A percentile compares a stretch with the other conserved stretches of the same genome.
These are phyloP conservation scores for Elmis aenea DNA, from an alignment of 2,888 invertebrate species.

Conservation along the genomic window DNA sequence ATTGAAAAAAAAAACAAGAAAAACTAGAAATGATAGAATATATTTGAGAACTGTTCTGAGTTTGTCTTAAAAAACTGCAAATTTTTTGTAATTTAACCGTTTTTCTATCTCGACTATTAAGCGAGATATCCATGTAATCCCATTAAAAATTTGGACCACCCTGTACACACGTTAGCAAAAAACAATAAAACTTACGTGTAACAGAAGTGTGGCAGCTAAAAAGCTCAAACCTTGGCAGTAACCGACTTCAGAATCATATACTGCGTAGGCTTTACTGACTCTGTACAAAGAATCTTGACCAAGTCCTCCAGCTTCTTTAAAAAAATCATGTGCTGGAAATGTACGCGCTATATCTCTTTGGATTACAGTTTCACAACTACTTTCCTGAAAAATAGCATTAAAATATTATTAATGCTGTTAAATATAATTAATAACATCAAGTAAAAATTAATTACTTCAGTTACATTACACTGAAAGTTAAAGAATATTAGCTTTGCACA, in stretches of 20 bases:
- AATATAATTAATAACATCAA: conserved; percentile 2
- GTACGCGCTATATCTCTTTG: conserved; percentile 95
- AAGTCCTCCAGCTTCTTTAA: conserved; percentile 89
- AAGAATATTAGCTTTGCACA: no score
- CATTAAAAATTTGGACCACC: conserved; percentile 1
- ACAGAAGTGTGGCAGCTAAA: conserved; percentile 87
- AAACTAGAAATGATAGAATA: no score
- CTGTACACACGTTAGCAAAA: no score
- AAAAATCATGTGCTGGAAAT: conserved; percentile 97
- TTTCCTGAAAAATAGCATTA: conserved; percentile 61
- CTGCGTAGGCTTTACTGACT: conserved; percentile 95
- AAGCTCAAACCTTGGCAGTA: conserved; percentile 99
- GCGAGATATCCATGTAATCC: no score
- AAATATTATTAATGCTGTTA: background rate
- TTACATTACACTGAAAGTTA: no score
- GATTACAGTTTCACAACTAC: conserved; percentile 91
- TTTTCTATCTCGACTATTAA: no score
- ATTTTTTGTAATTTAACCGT: no score
- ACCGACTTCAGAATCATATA: conserved; percentile 95
- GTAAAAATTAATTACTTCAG: no score
- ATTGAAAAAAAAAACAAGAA: no score
- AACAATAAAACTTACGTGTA: conserved; percentile 96
- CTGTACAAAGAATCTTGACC: conserved; percentile 96
- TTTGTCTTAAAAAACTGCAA: no score
- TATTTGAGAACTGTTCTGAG: no score